Conservation (phyloP, 2,113 vertebrate genomes). For the Bubo bubo region DNA sequence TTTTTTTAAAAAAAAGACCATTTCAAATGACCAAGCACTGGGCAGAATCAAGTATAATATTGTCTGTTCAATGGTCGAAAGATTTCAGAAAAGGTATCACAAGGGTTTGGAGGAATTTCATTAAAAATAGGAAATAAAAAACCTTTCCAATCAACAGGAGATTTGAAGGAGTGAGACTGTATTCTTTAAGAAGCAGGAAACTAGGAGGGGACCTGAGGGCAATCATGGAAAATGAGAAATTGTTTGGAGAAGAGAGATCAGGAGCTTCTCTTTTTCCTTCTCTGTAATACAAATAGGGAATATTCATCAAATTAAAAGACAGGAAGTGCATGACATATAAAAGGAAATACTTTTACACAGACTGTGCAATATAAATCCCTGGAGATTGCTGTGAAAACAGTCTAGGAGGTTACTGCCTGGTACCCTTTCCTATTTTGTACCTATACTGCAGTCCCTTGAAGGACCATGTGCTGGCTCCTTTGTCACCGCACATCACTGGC, state of each 20-base stretch:
- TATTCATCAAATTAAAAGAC: not conserved
- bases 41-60: not conserved
- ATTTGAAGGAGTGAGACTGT: not conserved
- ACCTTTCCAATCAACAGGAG: not conserved
- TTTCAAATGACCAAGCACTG: not conserved
- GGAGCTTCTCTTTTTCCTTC: not conserved
- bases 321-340: not conserved
- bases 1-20: not conserved
- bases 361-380: not conserved
- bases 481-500: not conserved
- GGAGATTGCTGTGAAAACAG: not conserved
- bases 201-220: not conserved
- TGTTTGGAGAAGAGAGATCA: not conserved
- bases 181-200: not conserved
- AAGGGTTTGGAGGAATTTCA: not conserved
- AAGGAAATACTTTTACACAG: not conserved
- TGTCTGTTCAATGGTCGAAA: not conserved
- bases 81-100: not conserved
- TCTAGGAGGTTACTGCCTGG: not conserved
- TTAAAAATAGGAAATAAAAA: not conserved
- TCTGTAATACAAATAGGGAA: not conserved
- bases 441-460: not conserved
- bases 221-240: not conserved
- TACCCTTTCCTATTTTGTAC: not conserved
- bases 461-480: not conserved